phyloP scores from a whole-genome alignment of 2,113 vertebrate genomes.

The Microcebus lehilahytsara region DNA sequence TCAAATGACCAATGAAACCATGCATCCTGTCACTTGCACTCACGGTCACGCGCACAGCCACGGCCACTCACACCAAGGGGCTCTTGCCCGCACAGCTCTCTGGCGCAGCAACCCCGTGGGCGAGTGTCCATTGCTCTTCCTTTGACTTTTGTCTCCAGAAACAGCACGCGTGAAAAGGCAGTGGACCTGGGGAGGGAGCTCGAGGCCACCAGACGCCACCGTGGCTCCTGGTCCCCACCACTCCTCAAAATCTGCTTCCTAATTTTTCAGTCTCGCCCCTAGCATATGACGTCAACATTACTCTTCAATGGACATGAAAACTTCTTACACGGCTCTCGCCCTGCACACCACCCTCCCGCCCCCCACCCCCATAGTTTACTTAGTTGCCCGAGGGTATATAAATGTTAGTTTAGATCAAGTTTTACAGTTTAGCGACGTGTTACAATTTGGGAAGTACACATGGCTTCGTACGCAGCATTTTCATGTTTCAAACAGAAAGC shows the following conservation, averaged over 20 bases:
- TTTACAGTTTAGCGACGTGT: neutral
- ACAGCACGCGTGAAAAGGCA: constrained; percentile 47
- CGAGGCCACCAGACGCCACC: neutral
- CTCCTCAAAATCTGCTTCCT: neutral
- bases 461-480: neutral
- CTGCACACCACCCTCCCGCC: no score
- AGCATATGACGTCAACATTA: neutral
- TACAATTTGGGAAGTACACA: neutral
- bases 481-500: neutral
- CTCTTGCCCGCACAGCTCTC: neutral
- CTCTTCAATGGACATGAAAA: neutral
- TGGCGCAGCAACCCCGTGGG: neutral
- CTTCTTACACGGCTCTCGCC: neutral
- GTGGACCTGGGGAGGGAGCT: constrained; percentile 34
- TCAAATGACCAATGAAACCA: neutral
- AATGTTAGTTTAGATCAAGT: neutral
- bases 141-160: constrained; percentile 42
- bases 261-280: neutral
- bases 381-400: neutral
- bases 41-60: neutral
- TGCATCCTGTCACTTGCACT: neutral
- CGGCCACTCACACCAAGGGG: fast-evolving
- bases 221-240: neutral
- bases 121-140: neutral
- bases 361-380: neutral